Evolutionary conservation across 2,113 vertebrate genomes (phyloP).

Genomic region (Aleadryas rufinucha): DNA sequence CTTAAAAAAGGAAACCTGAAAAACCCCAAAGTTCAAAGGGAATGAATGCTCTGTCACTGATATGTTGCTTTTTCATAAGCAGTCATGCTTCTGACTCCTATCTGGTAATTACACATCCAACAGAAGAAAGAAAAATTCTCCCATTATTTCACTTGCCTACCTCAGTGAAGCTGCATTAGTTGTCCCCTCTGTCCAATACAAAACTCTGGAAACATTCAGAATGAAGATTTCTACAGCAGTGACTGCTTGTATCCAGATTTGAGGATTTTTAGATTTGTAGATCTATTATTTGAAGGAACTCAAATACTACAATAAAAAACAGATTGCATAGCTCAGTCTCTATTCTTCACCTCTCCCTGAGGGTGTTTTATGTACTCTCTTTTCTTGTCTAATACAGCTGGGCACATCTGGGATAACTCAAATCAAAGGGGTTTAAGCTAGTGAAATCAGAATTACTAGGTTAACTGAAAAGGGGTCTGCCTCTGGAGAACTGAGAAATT

Average conservation of each 20-base stretch:
- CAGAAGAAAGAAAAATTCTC: not conserved
- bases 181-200: not conserved
- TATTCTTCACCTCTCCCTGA: not conserved
- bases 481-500: not conserved
- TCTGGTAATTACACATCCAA: not conserved
- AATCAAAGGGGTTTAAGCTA: not conserved
- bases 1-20: not conserved
- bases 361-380: not conserved
- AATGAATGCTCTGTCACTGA: not conserved
- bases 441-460: not conserved
- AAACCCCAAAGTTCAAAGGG: not conserved
- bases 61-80: not conserved
- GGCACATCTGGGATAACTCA: not conserved
- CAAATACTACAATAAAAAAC: not conserved
- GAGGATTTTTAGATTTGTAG: not conserved
- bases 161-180: not conserved
- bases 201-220: not conserved
- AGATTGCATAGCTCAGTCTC: not conserved
- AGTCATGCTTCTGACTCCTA: not conserved
- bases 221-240: not conserved
- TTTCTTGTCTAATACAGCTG: not conserved
- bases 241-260: not conserved
- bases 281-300: not conserved
- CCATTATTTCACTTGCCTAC: not conserved
- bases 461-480: not conserved